Evolutionary conservation across 2,888 invertebrate genomes (phyloP), one percentile per base, ranked within the genome.

Genomic region (Monopis laevigella): DNA sequence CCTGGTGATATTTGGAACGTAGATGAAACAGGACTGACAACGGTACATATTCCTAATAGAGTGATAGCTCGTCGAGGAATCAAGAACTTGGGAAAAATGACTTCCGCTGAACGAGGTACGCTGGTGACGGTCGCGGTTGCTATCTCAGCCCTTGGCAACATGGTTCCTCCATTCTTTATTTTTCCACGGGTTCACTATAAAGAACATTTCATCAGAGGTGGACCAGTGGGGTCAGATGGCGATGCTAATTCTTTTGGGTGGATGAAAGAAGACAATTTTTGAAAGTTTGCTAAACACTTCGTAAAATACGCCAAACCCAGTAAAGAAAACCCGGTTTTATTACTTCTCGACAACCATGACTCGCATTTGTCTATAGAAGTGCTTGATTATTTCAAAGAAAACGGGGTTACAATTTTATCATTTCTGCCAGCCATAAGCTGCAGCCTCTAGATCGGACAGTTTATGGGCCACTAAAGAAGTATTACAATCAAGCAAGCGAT

Each of bases 261-360:
- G 46, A 46, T 46, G 45, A 45, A 45, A 28, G 46, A 45, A 43
- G 41, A 43, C 1, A 45, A 46, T 17, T 46, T 45, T 17, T 17
- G 18, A 28, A 46, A 48, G 11, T 46, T 28, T 16, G 32, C 21
- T 10, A 8, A 41, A 46, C 46, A 46, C 16, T 42, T 45, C 13
- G 39, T 41, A 16, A 36, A 40, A 43, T 14, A 39, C 14, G 30
- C 17, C 16, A 43, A 39, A 39, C 16, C 24, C 10, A 7, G 7
- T 24, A 24, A 24, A 24, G 24, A 24, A 7, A 24, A 10, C 6
- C 24, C 24, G 10, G 40, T 51, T 29, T 32, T 41, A 27, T 40
- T 38, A 11, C 24, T 39, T 10, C 16, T 40, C 4, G 45, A 47
- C 19, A 45, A 43, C 39, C 42, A 44, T 26, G 45, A 45, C 41